Conservation (phyloP, 2,888 invertebrate species). For the Torymus tubicola region DNA sequence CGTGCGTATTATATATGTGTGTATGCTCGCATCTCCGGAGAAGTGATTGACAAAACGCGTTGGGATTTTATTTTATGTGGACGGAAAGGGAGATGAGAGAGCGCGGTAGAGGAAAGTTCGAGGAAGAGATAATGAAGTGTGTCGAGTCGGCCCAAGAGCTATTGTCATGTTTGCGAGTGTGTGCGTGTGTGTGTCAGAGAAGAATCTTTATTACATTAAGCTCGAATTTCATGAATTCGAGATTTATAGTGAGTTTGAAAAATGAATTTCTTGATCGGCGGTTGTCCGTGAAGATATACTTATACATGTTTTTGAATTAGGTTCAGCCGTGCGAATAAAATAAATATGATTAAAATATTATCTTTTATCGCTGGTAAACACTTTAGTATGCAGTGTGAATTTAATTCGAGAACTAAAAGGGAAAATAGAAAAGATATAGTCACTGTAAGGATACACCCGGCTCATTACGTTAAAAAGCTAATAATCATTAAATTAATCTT, state of each 20-base stretch:
- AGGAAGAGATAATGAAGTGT: constrained; percentile 48
- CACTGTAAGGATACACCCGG: no score
- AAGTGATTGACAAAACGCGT: constrained; percentile 52
- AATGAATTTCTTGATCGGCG: not conserved
- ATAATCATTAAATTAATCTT: no score
- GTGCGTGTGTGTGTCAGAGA: no score
- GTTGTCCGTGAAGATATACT: not conserved
- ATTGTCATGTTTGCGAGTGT: no score
- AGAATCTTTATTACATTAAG: constrained; percentile 7
- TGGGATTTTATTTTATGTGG: constrained; percentile 23
- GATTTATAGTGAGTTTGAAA: constrained; percentile 1
- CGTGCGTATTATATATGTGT: constrained; percentile 3
- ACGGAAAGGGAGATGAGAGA: not conserved
- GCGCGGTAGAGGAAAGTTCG: not conserved
- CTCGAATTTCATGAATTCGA: constrained; percentile 16
- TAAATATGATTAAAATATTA: no score
- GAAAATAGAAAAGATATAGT: no score
- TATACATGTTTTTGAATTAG: no score
- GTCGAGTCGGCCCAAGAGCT: not conserved
- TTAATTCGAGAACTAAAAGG: no score
- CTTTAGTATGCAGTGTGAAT: no score
- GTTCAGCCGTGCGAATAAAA: no score
- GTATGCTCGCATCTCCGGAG: not conserved
- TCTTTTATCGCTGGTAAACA: no score
- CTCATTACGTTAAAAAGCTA: no score